phyloP scores from a whole-genome alignment of 2,113 vertebrate genomes.

The Rissa tridactyla region DNA sequence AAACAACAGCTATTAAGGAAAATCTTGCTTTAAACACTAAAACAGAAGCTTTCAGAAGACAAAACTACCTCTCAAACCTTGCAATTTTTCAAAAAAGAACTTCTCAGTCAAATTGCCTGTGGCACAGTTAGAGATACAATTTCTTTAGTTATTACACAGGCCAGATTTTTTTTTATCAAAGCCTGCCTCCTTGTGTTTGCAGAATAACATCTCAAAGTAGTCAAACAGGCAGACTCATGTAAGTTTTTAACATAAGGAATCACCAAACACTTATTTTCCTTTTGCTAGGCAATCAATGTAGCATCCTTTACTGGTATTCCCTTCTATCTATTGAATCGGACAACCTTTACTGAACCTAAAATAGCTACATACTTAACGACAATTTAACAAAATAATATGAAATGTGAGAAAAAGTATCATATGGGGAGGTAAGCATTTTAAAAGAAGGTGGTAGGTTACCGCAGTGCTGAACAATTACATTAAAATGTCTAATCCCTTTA shows the following conservation, averaged over 20 bases:
- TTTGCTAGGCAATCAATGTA: not conserved
- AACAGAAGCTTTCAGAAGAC: not conserved
- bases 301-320: not conserved
- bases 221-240: not conserved
- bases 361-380: not conserved
- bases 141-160: not conserved
- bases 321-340: not conserved
- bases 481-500: not conserved
- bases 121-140: not conserved
- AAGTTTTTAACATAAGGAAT: not conserved
- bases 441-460: not conserved
- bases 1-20: not conserved
- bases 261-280: not conserved
- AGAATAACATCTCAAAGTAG: not conserved
- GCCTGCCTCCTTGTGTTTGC: conserved; percentile 57
- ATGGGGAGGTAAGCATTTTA: not conserved
- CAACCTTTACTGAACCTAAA: not conserved
- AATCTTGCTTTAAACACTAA: not conserved
- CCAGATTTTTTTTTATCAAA: not conserved
- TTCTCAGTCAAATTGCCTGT: not conserved
- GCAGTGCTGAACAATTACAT: not conserved
- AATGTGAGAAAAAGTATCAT: not conserved
- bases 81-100: not conserved
- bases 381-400: not conserved
- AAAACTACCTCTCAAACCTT: not conserved